phyloP scores from a whole-genome alignment of 1,140 invertebrate species.

The Drosophila rufa region DNA sequence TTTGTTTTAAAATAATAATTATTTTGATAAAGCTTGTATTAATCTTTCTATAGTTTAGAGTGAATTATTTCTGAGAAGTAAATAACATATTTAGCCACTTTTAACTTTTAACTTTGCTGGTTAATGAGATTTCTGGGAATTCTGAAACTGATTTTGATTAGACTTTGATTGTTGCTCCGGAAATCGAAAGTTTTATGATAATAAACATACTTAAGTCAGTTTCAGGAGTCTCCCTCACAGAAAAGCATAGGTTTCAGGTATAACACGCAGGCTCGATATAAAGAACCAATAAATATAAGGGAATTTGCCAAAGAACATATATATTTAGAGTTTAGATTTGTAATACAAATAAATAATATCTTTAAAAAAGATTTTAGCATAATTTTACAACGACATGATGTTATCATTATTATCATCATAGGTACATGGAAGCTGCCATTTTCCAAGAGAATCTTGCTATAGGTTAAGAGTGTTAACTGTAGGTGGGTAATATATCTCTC shows the following conservation, averaged over 20 bases:
- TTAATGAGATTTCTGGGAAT: neutral
- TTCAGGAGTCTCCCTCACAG: slow-evolving; percentile 1
- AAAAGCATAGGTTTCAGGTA: neutral
- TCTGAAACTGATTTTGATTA: slow-evolving; percentile 12
- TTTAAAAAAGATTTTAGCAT: too few species aligned
- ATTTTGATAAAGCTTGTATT: neutral
- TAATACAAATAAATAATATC: too few species aligned
- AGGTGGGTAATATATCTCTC: slow-evolving; percentile 3
- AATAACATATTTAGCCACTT: too few species aligned
- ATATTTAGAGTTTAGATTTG: too few species aligned
- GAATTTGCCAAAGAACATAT: neutral
- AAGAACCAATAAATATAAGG: neutral
- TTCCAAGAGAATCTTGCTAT: too few species aligned
- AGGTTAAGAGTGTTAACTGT: neutral
- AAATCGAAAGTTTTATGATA: neutral
- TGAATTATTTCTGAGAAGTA: neutral
- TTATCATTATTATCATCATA: too few species aligned
- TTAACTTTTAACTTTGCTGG: too few species aligned
- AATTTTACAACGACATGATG: too few species aligned
- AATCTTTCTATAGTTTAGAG: neutral
- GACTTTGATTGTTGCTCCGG: slow-evolving; percentile 5
- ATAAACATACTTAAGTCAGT: slow-evolving; percentile 15
- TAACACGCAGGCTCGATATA: neutral
- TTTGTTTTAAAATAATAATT: neutral
- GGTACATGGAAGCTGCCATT: too few species aligned